A percentile compares a stretch with the other conserved stretches of the same genome.
Evolutionary conservation across 2,113 vertebrate species (phyloP).

Genomic region (Boleophthalmus pectinirostris): DNA sequence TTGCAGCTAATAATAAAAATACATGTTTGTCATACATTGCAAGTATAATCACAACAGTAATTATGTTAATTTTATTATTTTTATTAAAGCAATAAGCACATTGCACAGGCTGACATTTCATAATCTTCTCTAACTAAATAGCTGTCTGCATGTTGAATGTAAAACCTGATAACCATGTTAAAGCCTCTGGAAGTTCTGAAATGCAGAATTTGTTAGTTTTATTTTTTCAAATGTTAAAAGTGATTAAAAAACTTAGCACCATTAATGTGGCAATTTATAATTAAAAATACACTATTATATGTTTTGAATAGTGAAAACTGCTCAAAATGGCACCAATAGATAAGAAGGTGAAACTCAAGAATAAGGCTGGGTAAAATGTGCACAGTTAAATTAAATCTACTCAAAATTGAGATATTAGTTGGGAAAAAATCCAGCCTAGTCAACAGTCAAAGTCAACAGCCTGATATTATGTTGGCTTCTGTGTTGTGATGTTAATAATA

Average conservation of each 20-base stretch:
- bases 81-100: no score
- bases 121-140: no score
- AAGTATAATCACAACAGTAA: background rate
- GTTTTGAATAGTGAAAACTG: background rate
- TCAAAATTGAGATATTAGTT: background rate
- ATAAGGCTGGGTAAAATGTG: background rate
- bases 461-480: conserved; percentile 17
- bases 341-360: background rate
- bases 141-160: no score
- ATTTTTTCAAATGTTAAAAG: background rate
- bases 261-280: background rate
- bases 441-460: conserved; percentile 14
- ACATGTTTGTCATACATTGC: background rate
- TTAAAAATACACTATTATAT: no score
- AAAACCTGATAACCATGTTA: no score
- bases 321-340: background rate
- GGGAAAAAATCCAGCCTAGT: background rate
- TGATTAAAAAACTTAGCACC: no score
- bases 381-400: background rate
- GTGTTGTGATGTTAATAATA: conserved; percentile 14
- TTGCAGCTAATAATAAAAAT: background rate
- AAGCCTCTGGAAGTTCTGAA: no score
- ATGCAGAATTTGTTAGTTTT: background rate
- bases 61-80: no score
- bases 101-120: background rate